Evolutionary conservation across 1,140 invertebrate genomes (phyloP), one percentile per base, ranked within the genome.

Genomic region (Drosophila ironensis): DNA sequence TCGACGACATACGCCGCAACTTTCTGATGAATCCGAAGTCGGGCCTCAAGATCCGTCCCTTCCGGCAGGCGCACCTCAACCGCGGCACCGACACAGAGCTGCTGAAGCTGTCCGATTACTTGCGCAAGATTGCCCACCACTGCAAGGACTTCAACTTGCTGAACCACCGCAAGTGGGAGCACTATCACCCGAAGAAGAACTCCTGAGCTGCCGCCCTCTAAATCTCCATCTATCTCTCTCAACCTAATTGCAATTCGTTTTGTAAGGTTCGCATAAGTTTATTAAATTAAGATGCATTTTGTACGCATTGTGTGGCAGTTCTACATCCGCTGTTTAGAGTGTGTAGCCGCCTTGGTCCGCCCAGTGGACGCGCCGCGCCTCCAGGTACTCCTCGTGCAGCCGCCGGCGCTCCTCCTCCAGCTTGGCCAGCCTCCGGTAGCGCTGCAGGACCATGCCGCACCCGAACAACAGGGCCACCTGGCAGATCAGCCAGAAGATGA

Each of bases 11-110:
- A n/a, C 92, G 97, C 50, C 91, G 97, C 71, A 99, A 99, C 91
- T 99, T 99, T 81, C 93, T 99, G 9, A 98, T 99, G 98, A 99
- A 99, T 91, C 97, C 97, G 9, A 95, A 97, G 74, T 97, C 95
- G 63, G 98, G 98, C 3, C 91, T 99, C 1, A 94, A 95, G 90
- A 98, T 99, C 87, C 92, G 94, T 84, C 94, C 97, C 0, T 99
- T 98, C 90, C 93, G 94, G 4, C 94, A 98, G 82, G 97, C 97
- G 0, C 97, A 98, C 87, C 89, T 96, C 5, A 98, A 97, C 90
- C 93, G 97, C 57, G 91, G 93, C 14, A 95, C 93, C 53, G 98
- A 99, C 88, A 92, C 92, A 45, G 98, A 99, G 91, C 89, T 99
- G 8, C 53, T 98, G 1, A 93, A 95, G 78, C 90, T 99, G 4